Percentiles rank a stretch among this genome's conserved stretches.
Evolutionary conservation across 2,113 vertebrate genomes (phyloP).

Genomic region (Cinclus cinclus): DNA sequence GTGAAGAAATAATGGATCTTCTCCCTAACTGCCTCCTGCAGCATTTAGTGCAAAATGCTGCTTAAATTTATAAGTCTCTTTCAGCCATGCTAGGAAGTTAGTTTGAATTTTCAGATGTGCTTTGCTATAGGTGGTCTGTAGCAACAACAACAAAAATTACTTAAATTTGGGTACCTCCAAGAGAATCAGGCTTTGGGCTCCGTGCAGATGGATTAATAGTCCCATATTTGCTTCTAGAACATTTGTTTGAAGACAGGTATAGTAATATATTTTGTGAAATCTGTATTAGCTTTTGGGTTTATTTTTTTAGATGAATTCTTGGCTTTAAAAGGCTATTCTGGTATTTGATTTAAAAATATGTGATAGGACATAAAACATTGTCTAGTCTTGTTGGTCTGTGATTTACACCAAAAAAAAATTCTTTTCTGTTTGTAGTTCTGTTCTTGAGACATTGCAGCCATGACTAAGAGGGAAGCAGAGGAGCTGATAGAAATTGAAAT

Average conservation of each 20-base stretch:
- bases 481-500: constrained; percentile 99
- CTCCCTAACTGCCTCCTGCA: background rate
- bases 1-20: background rate
- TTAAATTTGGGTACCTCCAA: background rate
- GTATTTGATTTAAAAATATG: background rate
- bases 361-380: background rate
- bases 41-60: background rate
- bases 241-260: background rate
- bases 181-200: background rate
- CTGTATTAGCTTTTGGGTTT: background rate
- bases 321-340: background rate
- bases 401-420: background rate
- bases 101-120: background rate
- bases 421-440: constrained; percentile 44
- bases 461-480: constrained; percentile 95
- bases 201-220: background rate
- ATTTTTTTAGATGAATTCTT: background rate
- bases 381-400: background rate
- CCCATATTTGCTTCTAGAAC: background rate
- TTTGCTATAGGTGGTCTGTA: background rate
- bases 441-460: constrained; percentile 72
- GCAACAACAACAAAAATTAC: background rate
- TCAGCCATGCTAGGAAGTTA: background rate
- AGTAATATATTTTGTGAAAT: background rate
- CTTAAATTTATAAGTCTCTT: background rate